phyloP scores from a whole-genome alignment of 2,888 invertebrate genomes.

The Heteropelma amictum region DNA sequence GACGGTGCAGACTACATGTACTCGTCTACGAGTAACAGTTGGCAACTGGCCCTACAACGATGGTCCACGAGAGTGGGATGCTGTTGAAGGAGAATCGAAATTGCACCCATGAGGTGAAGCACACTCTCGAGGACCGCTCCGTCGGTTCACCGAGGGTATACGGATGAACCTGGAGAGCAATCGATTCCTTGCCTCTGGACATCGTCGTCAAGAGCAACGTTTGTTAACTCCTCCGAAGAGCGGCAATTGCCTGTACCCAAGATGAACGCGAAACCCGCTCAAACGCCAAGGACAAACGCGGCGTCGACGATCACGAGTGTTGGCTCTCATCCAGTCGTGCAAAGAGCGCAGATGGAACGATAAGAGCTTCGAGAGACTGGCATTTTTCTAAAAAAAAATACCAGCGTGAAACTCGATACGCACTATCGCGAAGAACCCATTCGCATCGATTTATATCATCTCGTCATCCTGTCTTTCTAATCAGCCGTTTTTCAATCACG shows the following conservation, averaged over 20 bases:
- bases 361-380: no score
- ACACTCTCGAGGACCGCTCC: not conserved
- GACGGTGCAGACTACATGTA: no score
- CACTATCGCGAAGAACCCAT: no score
- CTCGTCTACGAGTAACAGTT: no score
- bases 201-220: slow-evolving; percentile 15
- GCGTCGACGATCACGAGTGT: not conserved
- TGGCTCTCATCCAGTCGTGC: slow-evolving; percentile 3
- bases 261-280: not conserved
- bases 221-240: slow-evolving; percentile 15
- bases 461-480: no score
- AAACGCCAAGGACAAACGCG: not conserved
- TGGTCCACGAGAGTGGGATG: no score
- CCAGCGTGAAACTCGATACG: no score
- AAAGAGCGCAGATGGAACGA: no score
- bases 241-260: slow-evolving; percentile 33
- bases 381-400: no score
- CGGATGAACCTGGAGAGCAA: not conserved
- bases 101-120: not conserved
- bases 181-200: slow-evolving; percentile 40
- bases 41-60: no score
- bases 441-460: no score
- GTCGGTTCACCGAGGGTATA: not conserved
- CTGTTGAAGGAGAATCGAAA: slow-evolving; percentile 17
- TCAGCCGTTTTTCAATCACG: no score